Conservation (phyloP, 2,113 vertebrate species). For the Malurus elegans region DNA sequence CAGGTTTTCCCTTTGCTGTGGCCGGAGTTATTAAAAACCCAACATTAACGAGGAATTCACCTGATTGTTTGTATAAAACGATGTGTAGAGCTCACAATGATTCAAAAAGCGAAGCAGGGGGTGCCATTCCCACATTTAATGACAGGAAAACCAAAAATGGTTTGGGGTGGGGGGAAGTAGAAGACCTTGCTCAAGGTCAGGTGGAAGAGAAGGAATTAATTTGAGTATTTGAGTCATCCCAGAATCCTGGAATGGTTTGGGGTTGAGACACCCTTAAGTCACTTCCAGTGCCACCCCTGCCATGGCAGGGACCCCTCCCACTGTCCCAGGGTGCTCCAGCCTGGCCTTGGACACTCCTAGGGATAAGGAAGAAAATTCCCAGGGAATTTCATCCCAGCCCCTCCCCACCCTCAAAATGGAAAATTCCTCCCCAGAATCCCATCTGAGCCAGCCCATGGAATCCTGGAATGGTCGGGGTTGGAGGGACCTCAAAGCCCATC, state of each 20-base stretch:
- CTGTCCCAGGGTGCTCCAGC: rapidly evolving
- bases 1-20: not conserved
- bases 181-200: not conserved
- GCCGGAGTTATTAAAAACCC: not conserved
- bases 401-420: not conserved
- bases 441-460: no score
- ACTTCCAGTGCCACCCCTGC: rapidly evolving
- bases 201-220: not conserved
- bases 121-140: not conserved
- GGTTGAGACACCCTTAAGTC: not conserved
- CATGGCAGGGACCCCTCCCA: not conserved
- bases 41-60: no score
- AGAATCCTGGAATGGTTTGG: not conserved
- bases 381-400: not conserved
- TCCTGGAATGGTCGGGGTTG: no score
- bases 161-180: no score
- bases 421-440: not conserved
- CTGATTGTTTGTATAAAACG: not conserved
- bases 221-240: not conserved
- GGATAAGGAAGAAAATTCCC: not conserved
- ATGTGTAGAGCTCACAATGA: not conserved
- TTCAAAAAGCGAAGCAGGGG: not conserved
- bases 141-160: not conserved
- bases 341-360: not conserved
- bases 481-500: no score